Conservation (phyloP, 2,797 vertebrate genomes). For the Selene dorsalis region DNA sequence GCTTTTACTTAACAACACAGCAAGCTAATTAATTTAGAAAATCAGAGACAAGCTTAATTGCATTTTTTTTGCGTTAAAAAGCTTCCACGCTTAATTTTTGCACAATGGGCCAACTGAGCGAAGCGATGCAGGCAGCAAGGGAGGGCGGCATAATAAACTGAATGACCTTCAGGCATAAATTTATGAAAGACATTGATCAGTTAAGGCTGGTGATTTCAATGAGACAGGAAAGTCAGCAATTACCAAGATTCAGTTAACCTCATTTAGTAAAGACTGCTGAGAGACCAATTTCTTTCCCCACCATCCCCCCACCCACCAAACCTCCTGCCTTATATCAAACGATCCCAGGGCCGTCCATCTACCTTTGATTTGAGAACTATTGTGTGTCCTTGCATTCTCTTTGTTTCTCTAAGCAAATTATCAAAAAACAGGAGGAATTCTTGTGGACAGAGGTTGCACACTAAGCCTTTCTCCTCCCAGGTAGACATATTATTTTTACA, state of each 20-base stretch:
- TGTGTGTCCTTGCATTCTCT: constrained; percentile 63
- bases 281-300: constrained; percentile 74
- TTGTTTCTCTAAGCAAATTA: constrained; percentile 46
- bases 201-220: constrained; percentile 84
- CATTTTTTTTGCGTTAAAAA: constrained; percentile 61
- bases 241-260: constrained; percentile 86
- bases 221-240: constrained; percentile 85
- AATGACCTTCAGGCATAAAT: constrained; percentile 82
- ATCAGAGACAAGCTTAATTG: constrained; percentile 74
- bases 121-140: constrained; percentile 46
- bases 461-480: constrained; percentile 29
- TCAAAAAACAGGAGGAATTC: constrained; percentile 56
- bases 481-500: constrained; percentile 48
- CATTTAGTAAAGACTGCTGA: constrained; percentile 84
- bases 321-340: constrained; percentile 69
- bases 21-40: constrained; percentile 75
- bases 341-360: constrained; percentile 57
- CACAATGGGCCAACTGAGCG: constrained; percentile 58
- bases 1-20: constrained; percentile 70
- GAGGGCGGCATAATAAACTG: constrained; percentile 74
- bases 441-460: constrained; percentile 54
- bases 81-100: constrained; percentile 61
- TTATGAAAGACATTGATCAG: constrained; percentile 87
- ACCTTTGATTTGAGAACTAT: constrained; percentile 72
- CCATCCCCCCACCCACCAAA: constrained; percentile 36